phyloP scores from a whole-genome alignment of 2,888 invertebrate species.

The Bibio marci region DNA sequence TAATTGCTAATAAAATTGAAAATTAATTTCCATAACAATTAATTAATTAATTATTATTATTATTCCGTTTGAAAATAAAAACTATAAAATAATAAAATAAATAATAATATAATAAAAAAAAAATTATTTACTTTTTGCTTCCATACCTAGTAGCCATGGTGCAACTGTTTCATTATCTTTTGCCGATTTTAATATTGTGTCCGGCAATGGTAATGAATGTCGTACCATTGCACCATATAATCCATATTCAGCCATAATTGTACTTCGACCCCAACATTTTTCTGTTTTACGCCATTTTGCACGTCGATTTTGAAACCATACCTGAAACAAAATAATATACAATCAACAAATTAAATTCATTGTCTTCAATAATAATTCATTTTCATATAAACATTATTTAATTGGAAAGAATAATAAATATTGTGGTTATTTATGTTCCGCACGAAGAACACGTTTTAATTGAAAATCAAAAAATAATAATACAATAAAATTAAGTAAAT shows the following conservation, averaged over 20 bases:
- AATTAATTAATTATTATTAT: too few species aligned
- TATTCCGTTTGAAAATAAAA: too few species aligned
- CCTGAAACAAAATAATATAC: slow-evolving; percentile 44
- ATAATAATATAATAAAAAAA: slow-evolving; percentile 6
- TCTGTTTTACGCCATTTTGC: slow-evolving; percentile 99
- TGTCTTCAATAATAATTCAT: slow-evolving; percentile 5
- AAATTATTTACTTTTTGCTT: slow-evolving; percentile 31
- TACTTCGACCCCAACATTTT: slow-evolving; percentile 98
- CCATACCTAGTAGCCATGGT: slow-evolving; percentile 94
- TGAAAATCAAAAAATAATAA: too few species aligned
- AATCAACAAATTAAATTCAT: too few species aligned
- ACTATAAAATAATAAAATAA: too few species aligned
- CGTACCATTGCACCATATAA: slow-evolving; percentile 99
- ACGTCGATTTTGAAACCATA: slow-evolving; percentile 88
- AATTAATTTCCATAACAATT: too few species aligned
- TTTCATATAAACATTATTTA: too few species aligned
- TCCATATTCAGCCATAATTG: slow-evolving; percentile 99
- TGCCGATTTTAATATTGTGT: slow-evolving; percentile 94
- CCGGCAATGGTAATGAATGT: slow-evolving; percentile 94
- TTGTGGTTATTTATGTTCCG: too few species aligned
- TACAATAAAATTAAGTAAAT: too few species aligned
- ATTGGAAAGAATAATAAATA: too few species aligned
- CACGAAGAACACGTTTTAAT: too few species aligned
- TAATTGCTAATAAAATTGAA: too few species aligned
- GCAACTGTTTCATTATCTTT: slow-evolving; percentile 95